Evolutionary conservation across 2,113 vertebrate species (phyloP).

Genomic region (Lepisosteus oculatus): DNA sequence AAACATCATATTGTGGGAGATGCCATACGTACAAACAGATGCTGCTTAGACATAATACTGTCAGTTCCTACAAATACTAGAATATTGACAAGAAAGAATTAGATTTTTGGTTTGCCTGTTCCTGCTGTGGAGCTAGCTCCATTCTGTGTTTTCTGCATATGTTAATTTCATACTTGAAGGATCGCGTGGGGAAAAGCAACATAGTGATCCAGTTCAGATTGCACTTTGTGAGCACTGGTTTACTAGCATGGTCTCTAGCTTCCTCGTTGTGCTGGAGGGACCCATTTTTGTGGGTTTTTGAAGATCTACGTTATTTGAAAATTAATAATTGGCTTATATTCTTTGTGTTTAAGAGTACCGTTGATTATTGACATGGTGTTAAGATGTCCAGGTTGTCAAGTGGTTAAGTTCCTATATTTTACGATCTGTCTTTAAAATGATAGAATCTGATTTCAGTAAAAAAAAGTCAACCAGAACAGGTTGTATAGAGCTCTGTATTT

Average conservation of each 20-base stretch:
- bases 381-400: no score
- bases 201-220: conserved; percentile 15
- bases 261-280: conserved; percentile 1
- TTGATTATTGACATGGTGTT: no score
- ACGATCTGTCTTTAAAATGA: no score
- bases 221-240: conserved; percentile 23
- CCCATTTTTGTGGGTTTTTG: neutral
- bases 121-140: conserved; percentile 17
- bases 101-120: conserved; percentile 17
- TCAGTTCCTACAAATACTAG: neutral
- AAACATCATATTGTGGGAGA: neutral
- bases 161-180: conserved; percentile 24
- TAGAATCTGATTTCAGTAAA: no score
- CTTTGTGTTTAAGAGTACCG: no score
- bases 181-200: conserved; percentile 15
- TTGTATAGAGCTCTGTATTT: no score
- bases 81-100: neutral
- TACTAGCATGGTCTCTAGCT: conserved; percentile 21
- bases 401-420: no score
- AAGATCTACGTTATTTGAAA: neutral
- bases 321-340: no score
- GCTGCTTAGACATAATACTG: conserved; percentile 22
- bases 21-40: conserved; percentile 8
- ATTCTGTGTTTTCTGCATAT: neutral
- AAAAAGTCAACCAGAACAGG: no score